Base-by-base conservation (phyloP, 2,113 vertebrate genomes). In the Laterallus jamaicensis region DNA sequence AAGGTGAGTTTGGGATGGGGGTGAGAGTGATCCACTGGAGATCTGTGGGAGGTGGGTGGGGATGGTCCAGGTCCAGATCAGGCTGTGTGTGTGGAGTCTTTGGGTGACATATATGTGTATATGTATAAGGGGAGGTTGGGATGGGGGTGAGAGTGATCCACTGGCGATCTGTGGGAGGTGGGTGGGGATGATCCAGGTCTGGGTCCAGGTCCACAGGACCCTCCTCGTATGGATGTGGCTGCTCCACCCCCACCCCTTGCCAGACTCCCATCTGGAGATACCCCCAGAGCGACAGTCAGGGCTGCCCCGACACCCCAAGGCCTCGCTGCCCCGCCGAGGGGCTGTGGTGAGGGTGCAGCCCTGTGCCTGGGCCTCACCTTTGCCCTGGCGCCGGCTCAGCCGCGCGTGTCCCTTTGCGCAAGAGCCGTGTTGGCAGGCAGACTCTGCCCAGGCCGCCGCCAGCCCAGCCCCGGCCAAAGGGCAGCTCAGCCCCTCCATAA, bases 241-340 rank as follows among this genome's bases (percentile, higher is more conserved):
- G 20, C 21, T 49, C 49, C 44, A 47, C 44, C 18, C 8, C 44
- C 44, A 17, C 44, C 17, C 17, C 17, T 47, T 47, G 17, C 44
- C 44, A 47, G 44, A 47, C 5, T 49, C 16, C 11, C 15, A 15
- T 35, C 29, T 60, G 49, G 37, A 35, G 7, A 2, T 5, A 0
- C 0, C 24, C 25, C 13, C 15, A 13, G 7, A 29, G 35, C 12
- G 12, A 2, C 14, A 50, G 15, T 0, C 12, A 3, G 7, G 12
- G 8, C 1, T 10, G 16, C 39, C 17, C 28, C 9, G 28, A 0
- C 10, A 35, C 54, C 66, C 64, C 47, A 3, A 49, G 7, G 4
- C 20, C 9, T 1, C 1, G 1, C 0, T 20, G 31, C 2, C 28
- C 13, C 32, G 6, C 12, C 0, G 0, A 13, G 42, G 17, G 32